Percentiles rank a stretch among this genome's conserved stretches.
These are phyloP conservation scores for Corythaixoides concolor DNA, from an alignment of 2,113 vertebrate genomes.

Conservation along the genomic window DNA sequence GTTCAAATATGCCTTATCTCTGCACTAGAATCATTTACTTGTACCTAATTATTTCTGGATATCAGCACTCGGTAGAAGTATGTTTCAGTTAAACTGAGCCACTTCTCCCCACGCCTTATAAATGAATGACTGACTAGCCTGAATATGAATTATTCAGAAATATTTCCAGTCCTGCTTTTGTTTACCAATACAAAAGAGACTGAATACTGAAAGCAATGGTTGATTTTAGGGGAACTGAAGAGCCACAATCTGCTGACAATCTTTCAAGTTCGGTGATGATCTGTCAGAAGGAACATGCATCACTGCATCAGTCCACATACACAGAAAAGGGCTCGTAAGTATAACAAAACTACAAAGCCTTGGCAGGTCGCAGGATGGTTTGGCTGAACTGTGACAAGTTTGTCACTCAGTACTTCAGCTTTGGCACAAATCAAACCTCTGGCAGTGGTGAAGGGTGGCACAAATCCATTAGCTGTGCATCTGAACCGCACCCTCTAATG, in stretches of 20 bases:
- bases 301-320: not conserved
- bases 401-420: not conserved
- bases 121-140: not conserved
- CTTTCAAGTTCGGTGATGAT: not conserved
- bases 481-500: not conserved
- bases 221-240: not conserved
- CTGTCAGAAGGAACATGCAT: not conserved
- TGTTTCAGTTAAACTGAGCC: not conserved
- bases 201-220: not conserved
- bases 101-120: not conserved
- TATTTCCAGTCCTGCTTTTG: not conserved
- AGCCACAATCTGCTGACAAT: not conserved
- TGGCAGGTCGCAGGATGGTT: not conserved
- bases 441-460: not conserved
- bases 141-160: not conserved
- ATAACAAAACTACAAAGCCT: not conserved
- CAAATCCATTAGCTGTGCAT: not conserved
- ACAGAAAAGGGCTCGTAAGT: fast-evolving
- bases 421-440: not conserved
- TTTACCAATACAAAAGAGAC: not conserved
- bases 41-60: not conserved
- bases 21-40: not conserved
- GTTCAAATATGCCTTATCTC: not conserved
- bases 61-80: not conserved
- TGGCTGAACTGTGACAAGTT: not conserved